Evolutionary conservation across 2,888 invertebrate genomes (phyloP), one percentile per base, ranked within the genome.

Genomic region (Synanthedon vespiformis): DNA sequence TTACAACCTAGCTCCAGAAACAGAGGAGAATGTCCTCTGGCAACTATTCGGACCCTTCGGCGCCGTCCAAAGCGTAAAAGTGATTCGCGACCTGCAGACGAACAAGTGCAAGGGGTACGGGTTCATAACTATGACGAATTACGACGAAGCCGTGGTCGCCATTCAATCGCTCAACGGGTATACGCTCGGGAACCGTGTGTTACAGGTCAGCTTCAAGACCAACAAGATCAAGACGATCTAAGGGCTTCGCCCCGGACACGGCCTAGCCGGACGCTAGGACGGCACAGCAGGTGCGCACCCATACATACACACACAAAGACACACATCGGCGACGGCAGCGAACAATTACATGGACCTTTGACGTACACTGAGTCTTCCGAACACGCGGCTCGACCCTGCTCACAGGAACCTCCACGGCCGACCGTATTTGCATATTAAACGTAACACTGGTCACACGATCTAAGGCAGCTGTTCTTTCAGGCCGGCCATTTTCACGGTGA

Each of bases 91-190:
- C 88, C 90, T 94, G 69, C 94, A 95, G 82, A 95, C 95, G 62
- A 95, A 95, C 89, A 96, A 96, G 86, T 96, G 96, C 90, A 96
- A 96, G 87, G 97, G 97, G 64, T 96, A 96, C 82, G 97, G 96
- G 55, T 96, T 96, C 83, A 95, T 97, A 64, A 96, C 96, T 60
- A 96, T 97, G 96, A 95, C 95, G 72, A 95, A 95, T 86, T 96
- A 96, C 88, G 95, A 96, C 82, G 96, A 97, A 81, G 95, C 96
- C 40, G 91, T 95, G 61, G 93, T 95, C 63, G 96, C 97, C 61
- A 96, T 96, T 70, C 95, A 95, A 85, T 94, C 94, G 68, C 90
- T 97, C 68, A 96, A 97, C 85, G 96, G 96, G 60, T 96, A 95
- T 86, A 94, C 95, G 67, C 90, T 96, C 70, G 95, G 95, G 71